phyloP scores from a whole-genome alignment of 1,140 invertebrate genomes.

The Capitella teleta region DNA sequence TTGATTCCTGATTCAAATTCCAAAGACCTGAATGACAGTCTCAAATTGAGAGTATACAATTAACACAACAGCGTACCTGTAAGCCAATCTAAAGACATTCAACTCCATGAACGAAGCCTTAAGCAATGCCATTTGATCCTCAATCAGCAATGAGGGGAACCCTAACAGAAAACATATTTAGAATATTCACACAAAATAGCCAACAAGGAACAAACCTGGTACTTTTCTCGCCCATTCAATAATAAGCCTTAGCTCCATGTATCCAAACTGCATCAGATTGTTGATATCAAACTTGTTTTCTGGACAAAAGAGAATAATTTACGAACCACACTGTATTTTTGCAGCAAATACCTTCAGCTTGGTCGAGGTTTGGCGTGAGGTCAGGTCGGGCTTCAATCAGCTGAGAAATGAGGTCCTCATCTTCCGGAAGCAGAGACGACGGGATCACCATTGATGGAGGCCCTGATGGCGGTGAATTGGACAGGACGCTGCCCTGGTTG shows the following conservation, averaged over 20 bases:
- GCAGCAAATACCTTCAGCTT: conserved; percentile 24
- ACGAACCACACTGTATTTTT: too few relatives aligned
- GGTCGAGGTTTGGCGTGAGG: conserved; percentile 17
- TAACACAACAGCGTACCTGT: conserved; percentile 20
- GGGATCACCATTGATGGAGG: too few relatives aligned
- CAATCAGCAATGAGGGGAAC: conserved; percentile 24
- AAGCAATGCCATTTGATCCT: conserved; percentile 34
- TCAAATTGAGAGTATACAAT: neutral
- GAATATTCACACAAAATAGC: neutral
- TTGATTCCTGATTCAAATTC: conserved; percentile 3
- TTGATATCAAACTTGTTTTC: conserved; percentile 14
- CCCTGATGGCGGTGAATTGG: too few relatives aligned
- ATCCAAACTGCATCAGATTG: conserved; percentile 33
- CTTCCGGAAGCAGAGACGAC: too few relatives aligned
- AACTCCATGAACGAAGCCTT: conserved; percentile 37
- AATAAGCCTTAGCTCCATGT: conserved; percentile 31
- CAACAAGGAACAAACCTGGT: conserved; percentile 20
- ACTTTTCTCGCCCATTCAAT: conserved; percentile 39
- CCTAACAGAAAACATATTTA: conserved; percentile 15
- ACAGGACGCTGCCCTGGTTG: too few relatives aligned
- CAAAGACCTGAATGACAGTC: conserved; percentile 14
- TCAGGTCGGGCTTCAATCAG: conserved; percentile 26
- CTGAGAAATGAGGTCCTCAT: conserved; percentile 11
- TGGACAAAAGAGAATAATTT: neutral
- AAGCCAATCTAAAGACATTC: conserved; percentile 31